These are phyloP conservation scores for Tapera naevia DNA, from an alignment of 2,797 vertebrate species.

Conservation along the genomic window DNA sequence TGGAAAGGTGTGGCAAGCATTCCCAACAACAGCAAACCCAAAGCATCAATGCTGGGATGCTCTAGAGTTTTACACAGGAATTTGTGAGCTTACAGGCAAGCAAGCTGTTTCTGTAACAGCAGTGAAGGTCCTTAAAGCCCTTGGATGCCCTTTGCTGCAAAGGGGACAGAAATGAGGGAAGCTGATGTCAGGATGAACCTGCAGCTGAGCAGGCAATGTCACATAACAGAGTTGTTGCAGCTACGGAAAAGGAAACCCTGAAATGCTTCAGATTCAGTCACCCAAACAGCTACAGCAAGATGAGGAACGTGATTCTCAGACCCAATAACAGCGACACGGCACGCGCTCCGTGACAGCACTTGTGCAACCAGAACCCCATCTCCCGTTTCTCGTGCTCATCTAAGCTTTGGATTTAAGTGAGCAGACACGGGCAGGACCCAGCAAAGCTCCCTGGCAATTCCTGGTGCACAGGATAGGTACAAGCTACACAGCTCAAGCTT, in stretches of 20 bases:
- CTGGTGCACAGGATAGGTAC: not conserved
- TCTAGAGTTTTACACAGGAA: not conserved
- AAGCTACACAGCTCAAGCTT: not conserved
- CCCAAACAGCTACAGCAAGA: not conserved
- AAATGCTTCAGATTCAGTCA: not conserved
- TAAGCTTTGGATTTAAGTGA: not conserved
- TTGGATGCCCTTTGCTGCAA: not conserved
- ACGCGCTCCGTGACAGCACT: rapidly evolving
- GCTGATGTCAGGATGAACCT: not conserved
- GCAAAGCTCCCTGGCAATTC: not conserved
- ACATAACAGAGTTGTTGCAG: rapidly evolving
- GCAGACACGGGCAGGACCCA: not conserved
- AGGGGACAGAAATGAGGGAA: not conserved
- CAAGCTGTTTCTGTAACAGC: not conserved
- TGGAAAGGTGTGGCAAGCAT: not conserved
- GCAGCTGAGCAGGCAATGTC: not conserved
- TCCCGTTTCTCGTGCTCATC: not conserved
- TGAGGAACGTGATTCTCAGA: not conserved
- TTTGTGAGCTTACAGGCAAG: not conserved
- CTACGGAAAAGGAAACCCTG: not conserved
- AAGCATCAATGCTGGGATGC: not conserved
- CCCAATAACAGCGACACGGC: rapidly evolving
- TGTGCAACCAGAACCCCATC: not conserved
- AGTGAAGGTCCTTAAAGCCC: not conserved
- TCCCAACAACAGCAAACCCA: not conserved